Percentiles rank a stretch among this genome's conserved stretches.
These are phyloP conservation scores for Hippopotamus amphibius DNA, from an alignment of 2,113 vertebrate species.

Conservation along the genomic window DNA sequence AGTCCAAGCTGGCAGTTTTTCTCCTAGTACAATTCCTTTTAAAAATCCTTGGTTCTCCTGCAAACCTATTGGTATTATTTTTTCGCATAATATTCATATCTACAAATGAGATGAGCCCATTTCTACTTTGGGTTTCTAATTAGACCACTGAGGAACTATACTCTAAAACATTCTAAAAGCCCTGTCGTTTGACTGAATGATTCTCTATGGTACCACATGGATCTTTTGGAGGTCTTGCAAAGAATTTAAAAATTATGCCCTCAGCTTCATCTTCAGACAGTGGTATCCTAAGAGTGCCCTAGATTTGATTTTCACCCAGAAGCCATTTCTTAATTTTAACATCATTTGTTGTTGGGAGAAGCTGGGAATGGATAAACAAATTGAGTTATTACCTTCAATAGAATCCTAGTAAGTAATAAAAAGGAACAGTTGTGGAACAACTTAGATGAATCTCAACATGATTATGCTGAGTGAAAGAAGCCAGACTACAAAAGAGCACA, in stretches of 20 bases:
- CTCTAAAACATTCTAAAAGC: neutral
- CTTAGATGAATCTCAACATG: neutral
- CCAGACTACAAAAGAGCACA: neutral
- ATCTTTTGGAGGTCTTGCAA: constrained; percentile 8
- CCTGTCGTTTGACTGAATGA: constrained; percentile 8
- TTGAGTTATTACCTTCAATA: neutral
- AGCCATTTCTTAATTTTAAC: constrained; percentile 21
- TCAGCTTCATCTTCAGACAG: constrained; percentile 31
- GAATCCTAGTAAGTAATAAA: constrained; percentile 17
- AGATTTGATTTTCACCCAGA: neutral
- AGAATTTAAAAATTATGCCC: neutral
- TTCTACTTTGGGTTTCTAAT: constrained; percentile 14
- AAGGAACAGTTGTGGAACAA: constrained; percentile 18
- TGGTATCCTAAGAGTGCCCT: neutral
- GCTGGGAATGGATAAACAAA: constrained; percentile 4
- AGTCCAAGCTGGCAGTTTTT: neutral
- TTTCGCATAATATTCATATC: neutral
- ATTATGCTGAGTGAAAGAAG: constrained; percentile 15
- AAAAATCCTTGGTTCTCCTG: neutral
- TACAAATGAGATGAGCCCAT: neutral
- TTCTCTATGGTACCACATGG: neutral
- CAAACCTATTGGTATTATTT: neutral
- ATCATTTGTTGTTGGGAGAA: neutral
- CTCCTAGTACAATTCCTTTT: neutral
- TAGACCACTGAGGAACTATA: neutral